Evolutionary conservation across 2,797 vertebrate species (phyloP).

Genomic region (Microctenopoma stevenorrisi): DNA sequence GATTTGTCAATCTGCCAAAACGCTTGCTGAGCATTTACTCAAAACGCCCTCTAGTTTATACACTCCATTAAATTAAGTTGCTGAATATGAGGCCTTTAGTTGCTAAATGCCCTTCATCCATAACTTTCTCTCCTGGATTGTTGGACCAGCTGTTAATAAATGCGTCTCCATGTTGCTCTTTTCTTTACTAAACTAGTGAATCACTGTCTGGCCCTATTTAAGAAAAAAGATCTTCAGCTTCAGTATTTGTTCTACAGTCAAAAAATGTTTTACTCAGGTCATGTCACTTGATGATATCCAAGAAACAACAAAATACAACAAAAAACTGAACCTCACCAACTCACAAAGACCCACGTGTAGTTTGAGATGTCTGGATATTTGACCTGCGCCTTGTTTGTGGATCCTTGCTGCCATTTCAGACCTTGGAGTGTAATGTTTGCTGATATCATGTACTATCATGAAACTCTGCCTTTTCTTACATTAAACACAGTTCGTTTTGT

Average conservation of each 20-base stretch:
- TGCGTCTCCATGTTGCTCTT: neutral
- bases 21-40: slow-evolving; percentile 43
- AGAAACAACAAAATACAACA: too few species aligned
- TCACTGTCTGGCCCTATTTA: neutral
- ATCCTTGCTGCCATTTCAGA: neutral
- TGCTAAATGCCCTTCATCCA: slow-evolving; percentile 39
- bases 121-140: slow-evolving; percentile 5
- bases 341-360: neutral
- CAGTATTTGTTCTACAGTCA: neutral
- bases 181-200: neutral
- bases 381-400: too few species aligned
- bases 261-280: neutral
- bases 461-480: slow-evolving; percentile 23
- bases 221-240: neutral
- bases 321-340: neutral
- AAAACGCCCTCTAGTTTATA: slow-evolving; percentile 41
- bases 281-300: too few species aligned
- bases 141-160: neutral
- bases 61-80: slow-evolving; percentile 51
- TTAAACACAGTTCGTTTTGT: slow-evolving; percentile 49
- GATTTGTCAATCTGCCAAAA: slow-evolving; percentile 61
- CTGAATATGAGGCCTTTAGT: slow-evolving; percentile 19
- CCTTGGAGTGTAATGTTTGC: slow-evolving; percentile 4
- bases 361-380: neutral
- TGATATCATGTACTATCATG: slow-evolving; percentile 6